Evolutionary conservation across 2,888 invertebrate genomes (phyloP), one percentile per base, ranked within the genome.

Genomic region (Portevinia maculata): DNA sequence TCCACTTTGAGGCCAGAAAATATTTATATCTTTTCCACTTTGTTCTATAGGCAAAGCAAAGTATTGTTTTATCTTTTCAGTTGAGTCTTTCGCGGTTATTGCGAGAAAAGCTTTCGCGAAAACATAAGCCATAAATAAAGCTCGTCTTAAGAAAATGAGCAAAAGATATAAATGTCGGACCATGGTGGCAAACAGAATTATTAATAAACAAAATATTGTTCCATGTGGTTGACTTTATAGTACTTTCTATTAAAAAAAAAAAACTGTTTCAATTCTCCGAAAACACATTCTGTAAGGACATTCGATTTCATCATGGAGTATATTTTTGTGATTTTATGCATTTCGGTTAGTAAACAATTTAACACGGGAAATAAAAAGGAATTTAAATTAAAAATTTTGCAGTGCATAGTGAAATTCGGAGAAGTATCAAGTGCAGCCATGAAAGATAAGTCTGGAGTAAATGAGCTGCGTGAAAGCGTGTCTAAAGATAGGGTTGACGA

Each of bases 101-200:
- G 52, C 70, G 76, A 5, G 17, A 53, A 84, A 75, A 84, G 73
- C 74, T 79, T 34, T 21, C 17, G 69, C 59, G 32, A 73, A 79
- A 59, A 44, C 39, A 5, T 28, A 39, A 30, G 44, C 17, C 48
- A 37, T 28, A 48, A 41, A 11, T 30, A 70, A 74, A 79, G 69
- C 70, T 79, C 64, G 69, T 37, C 71, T 73, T 34, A 65, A 48
- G 79, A 65, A 44, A 39, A 46, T 41, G 39, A 24, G 34, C 62
- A 46, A 57, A 76, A 79, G 78, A 75, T 86, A 85, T 86, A 86
- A 85, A 86, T 85, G 83, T 78, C 79, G 76, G 75, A 75, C 48
- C 65, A 60, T 41, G 64, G 76, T 81, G 83, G 84, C 71, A 81
- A 85, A 44, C 30, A 24, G 53, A 84, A 83, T 84, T 86, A 86